Evolutionary conservation across 2,888 invertebrate genomes (phyloP).

Genomic region (Dermolepida albohirtum): DNA sequence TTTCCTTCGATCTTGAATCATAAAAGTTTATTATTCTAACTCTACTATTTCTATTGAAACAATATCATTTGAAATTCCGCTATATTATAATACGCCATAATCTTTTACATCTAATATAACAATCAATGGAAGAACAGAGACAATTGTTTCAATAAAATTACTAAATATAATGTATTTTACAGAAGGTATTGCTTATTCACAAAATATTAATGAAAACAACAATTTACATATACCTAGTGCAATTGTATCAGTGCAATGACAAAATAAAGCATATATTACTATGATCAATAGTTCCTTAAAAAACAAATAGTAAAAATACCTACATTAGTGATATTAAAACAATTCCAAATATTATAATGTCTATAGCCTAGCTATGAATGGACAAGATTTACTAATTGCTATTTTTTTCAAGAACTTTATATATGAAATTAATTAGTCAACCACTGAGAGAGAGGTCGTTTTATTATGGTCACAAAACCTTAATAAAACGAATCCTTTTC

Average conservation of each 20-base stretch:
- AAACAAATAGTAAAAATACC: not conserved
- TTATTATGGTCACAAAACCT: slow-evolving; percentile 45
- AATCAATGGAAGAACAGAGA: not conserved
- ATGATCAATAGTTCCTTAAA: slow-evolving; percentile 2
- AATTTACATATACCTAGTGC: slow-evolving; percentile 11
- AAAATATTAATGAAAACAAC: too few species aligned
- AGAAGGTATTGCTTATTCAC: too few species aligned
- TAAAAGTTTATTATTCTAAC: slow-evolving; percentile 45
- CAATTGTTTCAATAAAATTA: too few species aligned
- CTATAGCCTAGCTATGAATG: not conserved
- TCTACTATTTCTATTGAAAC: too few species aligned
- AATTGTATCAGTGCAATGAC: not conserved
- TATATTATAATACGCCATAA: slow-evolving; percentile 14
- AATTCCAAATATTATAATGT: too few species aligned
- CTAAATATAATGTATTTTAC: too few species aligned
- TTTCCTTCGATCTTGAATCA: slow-evolving; percentile 42
- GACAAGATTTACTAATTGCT: slow-evolving; percentile 37
- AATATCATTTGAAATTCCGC: not conserved
- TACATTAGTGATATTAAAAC: too few species aligned
- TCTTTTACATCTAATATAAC: not conserved
- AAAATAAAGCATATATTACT: slow-evolving; percentile 4
- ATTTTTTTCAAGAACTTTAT: slow-evolving; percentile 40
- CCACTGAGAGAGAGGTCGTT: slow-evolving; percentile 42
- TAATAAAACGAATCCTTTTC: slow-evolving; percentile 42
- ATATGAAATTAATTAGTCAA: too few species aligned